A percentile compares a stretch with the other conserved stretches of the same genome.
Conservation (phyloP, 2,113 vertebrate species). For the Ophthalmotilapia sp. region DNA sequence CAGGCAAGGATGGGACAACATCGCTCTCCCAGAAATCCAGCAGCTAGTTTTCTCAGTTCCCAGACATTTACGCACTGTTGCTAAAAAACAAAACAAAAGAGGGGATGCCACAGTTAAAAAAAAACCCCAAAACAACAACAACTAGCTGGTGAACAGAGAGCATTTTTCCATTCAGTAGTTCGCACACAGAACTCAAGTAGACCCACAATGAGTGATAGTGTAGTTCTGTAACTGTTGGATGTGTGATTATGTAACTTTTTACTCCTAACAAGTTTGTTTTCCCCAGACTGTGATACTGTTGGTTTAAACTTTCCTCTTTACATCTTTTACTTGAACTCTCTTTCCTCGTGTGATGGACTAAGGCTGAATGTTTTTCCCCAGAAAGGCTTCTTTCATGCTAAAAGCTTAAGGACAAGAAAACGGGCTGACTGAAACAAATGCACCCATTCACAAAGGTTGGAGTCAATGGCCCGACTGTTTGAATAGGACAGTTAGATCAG, state of each 20-base stretch:
- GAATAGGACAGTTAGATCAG: background rate
- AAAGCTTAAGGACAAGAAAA: background rate
- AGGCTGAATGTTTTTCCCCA: background rate
- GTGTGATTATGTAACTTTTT: background rate
- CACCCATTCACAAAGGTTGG: background rate
- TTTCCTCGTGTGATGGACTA: background rate
- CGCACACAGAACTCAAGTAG: background rate
- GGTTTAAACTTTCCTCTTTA: background rate
- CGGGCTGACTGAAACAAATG: background rate
- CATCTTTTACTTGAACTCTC: background rate
- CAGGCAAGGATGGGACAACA: background rate
- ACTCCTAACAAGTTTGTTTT: background rate
- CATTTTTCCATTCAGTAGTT: background rate
- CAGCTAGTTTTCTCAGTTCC: background rate
- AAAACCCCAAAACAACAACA: accelerated
- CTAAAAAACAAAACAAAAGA: background rate
- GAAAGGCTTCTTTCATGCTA: background rate
- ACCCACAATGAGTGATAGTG: background rate
- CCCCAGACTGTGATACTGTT: background rate
- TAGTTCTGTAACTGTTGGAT: background rate
- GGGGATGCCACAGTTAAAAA: background rate
- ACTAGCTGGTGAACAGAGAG: background rate
- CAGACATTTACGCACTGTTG: background rate
- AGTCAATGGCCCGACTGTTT: background rate
- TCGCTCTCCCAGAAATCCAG: background rate